Evolutionary conservation across 92 coral and sea anemone species (phyloP), one percentile per base, ranked within the genome.

Genomic region (Anthopleura xanthogrammica): DNA sequence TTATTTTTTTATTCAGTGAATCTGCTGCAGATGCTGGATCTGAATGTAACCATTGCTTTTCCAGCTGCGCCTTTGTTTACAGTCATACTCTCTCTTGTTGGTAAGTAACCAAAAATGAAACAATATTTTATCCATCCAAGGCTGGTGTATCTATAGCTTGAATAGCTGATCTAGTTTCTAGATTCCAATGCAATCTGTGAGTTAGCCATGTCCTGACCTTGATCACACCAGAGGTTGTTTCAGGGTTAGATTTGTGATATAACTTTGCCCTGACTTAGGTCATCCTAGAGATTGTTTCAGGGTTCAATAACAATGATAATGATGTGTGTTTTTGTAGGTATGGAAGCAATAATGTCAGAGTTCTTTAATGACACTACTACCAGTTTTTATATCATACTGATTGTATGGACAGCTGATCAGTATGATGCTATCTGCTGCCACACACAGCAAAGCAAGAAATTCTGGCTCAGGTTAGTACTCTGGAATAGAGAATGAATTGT

Each of bases 281-380:
- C 58, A 54, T 12, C 14, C 13, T 7, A 6, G 58, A 54, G 13
- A 10, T 10, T 54, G 58, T 54, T 54, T 54, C 58, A 54, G 58
- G 2, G 16, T 54, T 11, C 16, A 12, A 54, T 54, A 54, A 54
- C 2, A 14, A 6, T 54, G 11, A 54, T 54, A 23, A 16, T 83
- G n/a, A 40, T 12, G 4, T 76, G n/a, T 73, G n/a, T 73, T 42
- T 70, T 65, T 58, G 42, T 83, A 96, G 99, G 99, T 55, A 96
- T 96, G 99, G 99, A 96, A 76, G 99, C 99, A 23, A 96, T 96
- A 48, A 96, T 96, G 99, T 96, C 99, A 1, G 99, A 96, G 89
- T 96, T 96, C 84, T 96, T 96, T 79, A 96, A 96, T 64, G 99
- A 96, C 86, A 95, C 99, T 12, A 96, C 99, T 24, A 96, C 99